Evolutionary conservation across 2,113 vertebrate species (phyloP), one percentile per base, ranked within the genome.

Genomic region (Corvus cornix): DNA sequence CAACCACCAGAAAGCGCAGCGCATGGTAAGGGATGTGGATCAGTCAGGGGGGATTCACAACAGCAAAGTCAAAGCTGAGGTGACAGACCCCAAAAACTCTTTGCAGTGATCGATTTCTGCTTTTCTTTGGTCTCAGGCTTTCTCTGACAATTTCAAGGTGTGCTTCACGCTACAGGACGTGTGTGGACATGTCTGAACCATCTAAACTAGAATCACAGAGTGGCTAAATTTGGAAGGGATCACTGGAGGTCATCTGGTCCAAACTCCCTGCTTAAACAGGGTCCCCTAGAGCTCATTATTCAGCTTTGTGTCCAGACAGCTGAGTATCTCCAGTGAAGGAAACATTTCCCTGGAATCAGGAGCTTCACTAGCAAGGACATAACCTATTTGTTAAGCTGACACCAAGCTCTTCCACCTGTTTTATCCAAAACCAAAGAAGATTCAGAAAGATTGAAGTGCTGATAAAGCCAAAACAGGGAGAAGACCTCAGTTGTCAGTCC

Each of bases 1-100:
- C 77, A 95, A 95, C 48, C 96, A 98, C 39, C 97, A 17, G 89
- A 98, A 96, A 92, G 93, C 94, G 0, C 98, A 96, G 84, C 97
- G 33, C 33, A 93, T 84, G 98, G 98, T 98, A 94, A 97, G 94
- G 55, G 21, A 33, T 37, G 46, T 31, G 53, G 16, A 7, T 75
- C 51, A 17, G 26, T 2, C 23, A 22, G 69, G 27, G 20, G 11
- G 21, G 1, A 13, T 39, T 78, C 53, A 39, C 41, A 46, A 55
- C 13, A 62, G 56, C 10, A 58, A 53, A 69, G 68, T 17, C 62
- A 92, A 39, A 80, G 16, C 43, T 72, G 58, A 58, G 63, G n/a
- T 39, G 18, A 27, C 19, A 77, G n/a, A 55, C 30, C 23, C 43
- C 35, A 18, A 33, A 55, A 67, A 39, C 14, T 44, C 10, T 52